phyloP scores from a whole-genome alignment of 1,140 invertebrate species.

The Bilobella aurantiaca region DNA sequence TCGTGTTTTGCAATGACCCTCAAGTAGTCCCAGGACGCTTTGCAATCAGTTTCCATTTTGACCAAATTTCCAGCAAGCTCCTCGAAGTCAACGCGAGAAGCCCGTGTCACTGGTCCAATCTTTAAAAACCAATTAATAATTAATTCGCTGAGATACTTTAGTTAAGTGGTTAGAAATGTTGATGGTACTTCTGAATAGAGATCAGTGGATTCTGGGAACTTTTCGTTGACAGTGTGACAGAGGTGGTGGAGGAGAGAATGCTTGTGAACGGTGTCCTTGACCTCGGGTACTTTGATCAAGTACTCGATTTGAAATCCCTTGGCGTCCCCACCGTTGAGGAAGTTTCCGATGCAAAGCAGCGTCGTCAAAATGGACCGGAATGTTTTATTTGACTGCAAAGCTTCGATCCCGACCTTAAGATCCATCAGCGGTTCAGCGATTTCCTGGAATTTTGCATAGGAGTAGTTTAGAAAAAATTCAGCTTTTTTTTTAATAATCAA shows the following conservation, averaged over 20 bases:
- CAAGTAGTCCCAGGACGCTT: conserved; percentile 93
- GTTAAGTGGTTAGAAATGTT: background rate
- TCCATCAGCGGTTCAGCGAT: conserved; percentile 97
- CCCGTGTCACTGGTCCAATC: conserved; percentile 47
- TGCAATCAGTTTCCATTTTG: conserved; percentile 89
- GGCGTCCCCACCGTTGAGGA: conserved; percentile 86
- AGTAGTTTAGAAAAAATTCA: background rate
- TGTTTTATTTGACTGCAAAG: conserved; percentile 79
- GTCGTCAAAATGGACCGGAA: conserved; percentile 89
- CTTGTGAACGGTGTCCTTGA: conserved; percentile 83
- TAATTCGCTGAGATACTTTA: no score
- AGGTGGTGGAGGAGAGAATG: conserved; percentile 94
- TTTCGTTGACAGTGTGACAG: conserved; percentile 93
- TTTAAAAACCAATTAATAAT: conserved; percentile 19
- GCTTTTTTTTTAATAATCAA: background rate
- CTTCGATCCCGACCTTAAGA: conserved; percentile 88
- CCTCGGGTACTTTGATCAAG: conserved; percentile 92
- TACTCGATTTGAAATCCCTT: conserved; percentile 98
- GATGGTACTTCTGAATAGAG: conserved; percentile 83
- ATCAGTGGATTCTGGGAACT: conserved; percentile 86
- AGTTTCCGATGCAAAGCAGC: conserved; percentile 89
- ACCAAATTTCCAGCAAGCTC: conserved; percentile 72
- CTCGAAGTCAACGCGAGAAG: conserved; percentile 86
- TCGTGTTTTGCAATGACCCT: conserved; percentile 94
- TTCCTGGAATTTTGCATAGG: conserved; percentile 52